Conservation (phyloP, 2,888 invertebrate species). For the Leptura quadrifasciata region DNA sequence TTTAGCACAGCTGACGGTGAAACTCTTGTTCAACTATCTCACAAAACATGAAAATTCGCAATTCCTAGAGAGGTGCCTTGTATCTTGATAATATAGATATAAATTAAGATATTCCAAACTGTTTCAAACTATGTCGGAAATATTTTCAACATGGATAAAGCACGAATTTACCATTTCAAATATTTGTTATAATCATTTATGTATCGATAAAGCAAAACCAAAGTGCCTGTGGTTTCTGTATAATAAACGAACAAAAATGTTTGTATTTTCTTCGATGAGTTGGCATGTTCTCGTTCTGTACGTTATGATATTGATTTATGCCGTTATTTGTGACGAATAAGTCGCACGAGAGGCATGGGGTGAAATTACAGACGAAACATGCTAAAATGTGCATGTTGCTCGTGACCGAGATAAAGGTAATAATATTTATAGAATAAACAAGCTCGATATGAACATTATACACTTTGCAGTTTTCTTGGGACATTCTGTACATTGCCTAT, state of each 20-base stretch:
- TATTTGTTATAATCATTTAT: neutral
- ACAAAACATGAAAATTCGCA: no score
- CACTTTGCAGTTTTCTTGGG: no score
- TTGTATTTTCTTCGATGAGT: constrained; percentile 27
- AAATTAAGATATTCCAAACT: no score
- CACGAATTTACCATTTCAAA: neutral
- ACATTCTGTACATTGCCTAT: no score
- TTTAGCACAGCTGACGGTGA: no score
- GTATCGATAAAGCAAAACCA: neutral
- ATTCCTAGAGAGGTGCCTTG: no score
- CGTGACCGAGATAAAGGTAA: neutral
- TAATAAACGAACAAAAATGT: constrained; percentile 6
- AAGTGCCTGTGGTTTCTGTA: neutral
- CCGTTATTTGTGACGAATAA: constrained; percentile 15
- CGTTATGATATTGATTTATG: constrained; percentile 19
- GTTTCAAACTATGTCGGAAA: no score
- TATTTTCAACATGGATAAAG: neutral
- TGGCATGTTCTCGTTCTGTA: constrained; percentile 10
- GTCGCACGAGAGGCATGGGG: neutral
- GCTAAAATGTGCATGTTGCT: neutral
- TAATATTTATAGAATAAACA: neutral
- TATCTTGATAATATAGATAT: no score
- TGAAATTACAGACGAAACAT: neutral
- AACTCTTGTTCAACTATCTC: no score
- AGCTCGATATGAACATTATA: neutral